These are phyloP conservation scores for Drosophila mercatorum DNA, from an alignment of 2,888 invertebrate genomes.

Conservation along the genomic window DNA sequence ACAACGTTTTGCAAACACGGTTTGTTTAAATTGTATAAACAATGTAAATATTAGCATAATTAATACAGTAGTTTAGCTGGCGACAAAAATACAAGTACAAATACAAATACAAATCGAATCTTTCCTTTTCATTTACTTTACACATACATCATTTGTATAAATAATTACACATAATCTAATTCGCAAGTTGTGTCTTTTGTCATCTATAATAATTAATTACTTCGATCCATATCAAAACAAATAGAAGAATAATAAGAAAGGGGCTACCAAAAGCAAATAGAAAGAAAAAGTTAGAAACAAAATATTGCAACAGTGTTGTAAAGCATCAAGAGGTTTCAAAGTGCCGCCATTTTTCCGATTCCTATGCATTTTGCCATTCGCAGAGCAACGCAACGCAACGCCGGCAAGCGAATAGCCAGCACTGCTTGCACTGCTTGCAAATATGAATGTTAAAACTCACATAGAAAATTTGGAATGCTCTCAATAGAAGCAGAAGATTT, in stretches of 20 bases:
- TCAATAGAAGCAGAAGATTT: constrained; percentile 46
- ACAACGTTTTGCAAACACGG: constrained; percentile 73
- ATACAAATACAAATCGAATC: constrained; percentile 53
- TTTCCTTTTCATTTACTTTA: constrained; percentile 61
- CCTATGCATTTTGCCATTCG: constrained; percentile 10
- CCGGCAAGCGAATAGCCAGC: constrained; percentile 19
- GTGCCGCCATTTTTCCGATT: constrained; percentile 28
- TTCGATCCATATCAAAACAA: constrained; percentile 67
- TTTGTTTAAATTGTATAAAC: constrained; percentile 67
- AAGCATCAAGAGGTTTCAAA: constrained; percentile 49
- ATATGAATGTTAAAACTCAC: constrained; percentile 13
- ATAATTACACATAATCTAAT: constrained; percentile 63
- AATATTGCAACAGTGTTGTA: constrained; percentile 70
- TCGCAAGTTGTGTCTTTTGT: constrained; percentile 54
- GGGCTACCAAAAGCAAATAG: constrained; percentile 39
- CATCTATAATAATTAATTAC: constrained; percentile 47
- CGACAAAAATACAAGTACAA: constrained; percentile 58
- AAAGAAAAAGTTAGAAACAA: constrained; percentile 37
- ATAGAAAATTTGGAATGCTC: constrained; percentile 56
- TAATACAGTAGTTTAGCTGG: constrained; percentile 77
- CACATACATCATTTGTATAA: constrained; percentile 55
- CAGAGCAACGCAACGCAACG: constrained; percentile 29
- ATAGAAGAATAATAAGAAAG: constrained; percentile 17
- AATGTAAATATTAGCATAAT: constrained; percentile 78
- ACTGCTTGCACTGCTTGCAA: constrained; percentile 43